phyloP scores from a whole-genome alignment of 2,888 invertebrate species.

The Acanthosepion lycidas region DNA sequence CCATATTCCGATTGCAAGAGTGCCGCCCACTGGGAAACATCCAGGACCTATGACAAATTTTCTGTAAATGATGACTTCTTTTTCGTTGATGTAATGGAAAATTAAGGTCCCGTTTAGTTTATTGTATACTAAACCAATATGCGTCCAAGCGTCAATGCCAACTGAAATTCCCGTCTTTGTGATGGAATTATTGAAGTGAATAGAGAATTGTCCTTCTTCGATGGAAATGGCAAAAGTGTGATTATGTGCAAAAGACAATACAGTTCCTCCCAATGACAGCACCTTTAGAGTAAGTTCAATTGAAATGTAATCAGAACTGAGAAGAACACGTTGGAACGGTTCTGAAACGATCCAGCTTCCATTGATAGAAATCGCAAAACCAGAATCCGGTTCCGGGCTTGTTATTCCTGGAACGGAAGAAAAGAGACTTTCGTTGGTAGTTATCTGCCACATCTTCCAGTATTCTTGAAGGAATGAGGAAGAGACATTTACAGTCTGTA shows the following conservation, averaged over 20 bases:
- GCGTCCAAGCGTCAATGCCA: constrained; percentile 52
- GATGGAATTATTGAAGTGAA: constrained; percentile 50
- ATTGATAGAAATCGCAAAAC: constrained; percentile 49
- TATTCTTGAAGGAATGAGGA: not conserved
- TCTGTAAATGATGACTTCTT: constrained; percentile 45
- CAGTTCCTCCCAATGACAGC: constrained; percentile 47
- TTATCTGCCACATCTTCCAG: not conserved
- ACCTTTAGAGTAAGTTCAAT: constrained; percentile 50
- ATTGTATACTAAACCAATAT: constrained; percentile 54
- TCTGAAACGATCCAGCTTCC: constrained; percentile 41
- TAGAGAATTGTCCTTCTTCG: constrained; percentile 49
- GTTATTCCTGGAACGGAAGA: not conserved
- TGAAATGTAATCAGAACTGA: constrained; percentile 47
- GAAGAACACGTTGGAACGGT: not conserved
- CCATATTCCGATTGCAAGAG: constrained; percentile 58
- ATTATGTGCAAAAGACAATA: constrained; percentile 50
- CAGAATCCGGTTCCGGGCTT: constrained; percentile 14
- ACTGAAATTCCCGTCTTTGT: constrained; percentile 51
- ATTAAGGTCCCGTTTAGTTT: constrained; percentile 49
- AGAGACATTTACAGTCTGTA: constrained; percentile 1
- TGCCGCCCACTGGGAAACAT: constrained; percentile 56
- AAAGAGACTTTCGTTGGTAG: not conserved
- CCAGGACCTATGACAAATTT: constrained; percentile 51
- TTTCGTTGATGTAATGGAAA: constrained; percentile 51
- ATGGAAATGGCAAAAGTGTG: constrained; percentile 53